A percentile compares a stretch with the other conserved stretches of the same genome.
These are phyloP conservation scores for Drosophila cyrtoloma DNA, from an alignment of 2,888 invertebrate genomes.

Conservation along the genomic window DNA sequence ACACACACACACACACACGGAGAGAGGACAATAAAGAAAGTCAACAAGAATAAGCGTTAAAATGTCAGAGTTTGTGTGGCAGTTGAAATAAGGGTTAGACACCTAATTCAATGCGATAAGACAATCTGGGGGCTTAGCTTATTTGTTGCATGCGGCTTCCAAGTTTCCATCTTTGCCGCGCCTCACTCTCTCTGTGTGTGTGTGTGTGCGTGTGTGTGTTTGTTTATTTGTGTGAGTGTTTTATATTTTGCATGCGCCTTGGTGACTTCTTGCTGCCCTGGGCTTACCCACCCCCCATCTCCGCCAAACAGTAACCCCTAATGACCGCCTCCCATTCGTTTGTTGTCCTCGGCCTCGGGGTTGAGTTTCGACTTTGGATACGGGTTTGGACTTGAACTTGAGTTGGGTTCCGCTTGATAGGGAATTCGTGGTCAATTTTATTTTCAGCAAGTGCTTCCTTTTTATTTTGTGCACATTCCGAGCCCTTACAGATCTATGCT, in stretches of 20 bases:
- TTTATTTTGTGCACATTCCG: constrained; percentile 24
- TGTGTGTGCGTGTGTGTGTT: constrained; percentile 15
- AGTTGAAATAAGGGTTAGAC: constrained; percentile 71
- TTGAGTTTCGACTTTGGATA: constrained; percentile 17
- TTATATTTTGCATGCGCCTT: constrained; percentile 51
- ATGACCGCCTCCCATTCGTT: not conserved
- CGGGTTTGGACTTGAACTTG: constrained; percentile 32
- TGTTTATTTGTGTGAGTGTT: constrained; percentile 38
- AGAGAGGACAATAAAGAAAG: constrained; percentile 8
- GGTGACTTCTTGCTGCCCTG: constrained; percentile 50
- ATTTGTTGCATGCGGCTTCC: constrained; percentile 64
- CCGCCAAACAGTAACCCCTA: not conserved
- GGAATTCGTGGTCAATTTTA: constrained; percentile 48
- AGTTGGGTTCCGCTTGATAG: constrained; percentile 37
- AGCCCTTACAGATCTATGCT: not conserved
- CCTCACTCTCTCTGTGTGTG: not conserved
- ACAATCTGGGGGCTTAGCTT: constrained; percentile 67
- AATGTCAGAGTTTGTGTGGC: constrained; percentile 64
- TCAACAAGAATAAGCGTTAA: constrained; percentile 57
- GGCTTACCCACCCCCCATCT: constrained; percentile 4
- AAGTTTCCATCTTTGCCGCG: not conserved
- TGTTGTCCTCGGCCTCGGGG: constrained; percentile 23
- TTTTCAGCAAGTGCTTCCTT: constrained; percentile 24
- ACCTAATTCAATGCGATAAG: constrained; percentile 71
- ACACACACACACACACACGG: not conserved